A percentile compares a stretch with the other conserved stretches of the same genome.
phyloP scores from a whole-genome alignment of 2,113 vertebrate species.

The Spea bombifrons region DNA sequence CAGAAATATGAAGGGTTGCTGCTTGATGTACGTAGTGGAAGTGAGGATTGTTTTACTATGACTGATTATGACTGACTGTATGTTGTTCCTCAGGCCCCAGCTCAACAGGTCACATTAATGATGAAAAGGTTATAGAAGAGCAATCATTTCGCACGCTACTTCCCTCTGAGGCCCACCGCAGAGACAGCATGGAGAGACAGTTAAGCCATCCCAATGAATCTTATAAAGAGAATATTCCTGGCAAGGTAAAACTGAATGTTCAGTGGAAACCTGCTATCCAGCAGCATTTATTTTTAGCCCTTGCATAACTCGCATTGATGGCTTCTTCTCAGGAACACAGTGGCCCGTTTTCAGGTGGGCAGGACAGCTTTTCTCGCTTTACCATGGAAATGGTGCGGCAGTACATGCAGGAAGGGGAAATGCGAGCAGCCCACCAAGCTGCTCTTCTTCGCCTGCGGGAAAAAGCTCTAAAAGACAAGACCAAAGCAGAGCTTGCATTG shows the following conservation, averaged over 20 bases:
- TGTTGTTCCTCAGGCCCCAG: not conserved
- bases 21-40: too few relatives aligned
- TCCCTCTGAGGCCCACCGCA: constrained; percentile 90
- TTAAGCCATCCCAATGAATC: constrained; percentile 76
- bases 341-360: constrained; percentile 85
- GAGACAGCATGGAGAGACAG: constrained; percentile 85
- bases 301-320: constrained; percentile 39
- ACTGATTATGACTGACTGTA: not conserved
- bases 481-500: constrained; percentile 91
- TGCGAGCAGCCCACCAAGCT: constrained; percentile 89
- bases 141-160: constrained; percentile 89
- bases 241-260: constrained; percentile 56
- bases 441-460: constrained; percentile 87
- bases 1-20: too few relatives aligned
- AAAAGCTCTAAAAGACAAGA: constrained; percentile 94
- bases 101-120: constrained; percentile 67
- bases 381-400: constrained; percentile 98
- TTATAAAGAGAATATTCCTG: constrained; percentile 78
- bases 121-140: constrained; percentile 88
- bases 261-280: not conserved
- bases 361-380: constrained; percentile 92
- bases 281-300: not conserved
- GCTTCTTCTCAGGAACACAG: constrained; percentile 69
- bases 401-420: constrained; percentile 96
- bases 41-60: too few relatives aligned